phyloP scores from a whole-genome alignment of 2,797 vertebrate species.

The Enteromius viviparus region DNA sequence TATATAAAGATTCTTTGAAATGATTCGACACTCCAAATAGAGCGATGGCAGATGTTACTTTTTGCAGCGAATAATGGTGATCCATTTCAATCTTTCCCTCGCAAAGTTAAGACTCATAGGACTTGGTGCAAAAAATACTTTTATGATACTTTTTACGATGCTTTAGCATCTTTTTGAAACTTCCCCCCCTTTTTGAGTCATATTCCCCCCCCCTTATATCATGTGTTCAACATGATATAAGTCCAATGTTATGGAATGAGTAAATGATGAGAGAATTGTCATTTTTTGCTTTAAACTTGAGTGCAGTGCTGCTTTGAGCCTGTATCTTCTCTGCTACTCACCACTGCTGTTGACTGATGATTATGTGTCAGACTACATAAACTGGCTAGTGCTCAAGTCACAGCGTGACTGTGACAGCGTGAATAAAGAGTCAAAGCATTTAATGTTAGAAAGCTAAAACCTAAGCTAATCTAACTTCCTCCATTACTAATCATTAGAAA shows the following conservation, averaged over 20 bases:
- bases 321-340: not conserved
- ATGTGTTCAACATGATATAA: not conserved
- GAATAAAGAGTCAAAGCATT: slow-evolving; percentile 1
- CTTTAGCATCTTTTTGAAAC: not conserved
- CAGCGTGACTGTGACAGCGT: not conserved
- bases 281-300: not conserved
- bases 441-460: not conserved
- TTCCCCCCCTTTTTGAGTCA: not conserved
- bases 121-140: not conserved
- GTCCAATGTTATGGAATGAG: not conserved
- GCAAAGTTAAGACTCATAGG: not conserved
- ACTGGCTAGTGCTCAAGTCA: slow-evolving; percentile 25
- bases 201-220: not conserved
- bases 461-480: not conserved
- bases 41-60: not conserved
- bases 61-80: not conserved
- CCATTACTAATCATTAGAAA: not conserved
- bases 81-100: too few relatives aligned
- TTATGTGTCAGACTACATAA: slow-evolving; percentile 23
- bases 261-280: not conserved
- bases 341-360: slow-evolving; percentile 4
- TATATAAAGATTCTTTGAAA: not conserved
- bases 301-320: not conserved
- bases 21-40: not conserved
- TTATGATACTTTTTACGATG: not conserved